Base-by-base conservation (phyloP, 2,797 vertebrate species). In the Hydrophis major region DNA sequence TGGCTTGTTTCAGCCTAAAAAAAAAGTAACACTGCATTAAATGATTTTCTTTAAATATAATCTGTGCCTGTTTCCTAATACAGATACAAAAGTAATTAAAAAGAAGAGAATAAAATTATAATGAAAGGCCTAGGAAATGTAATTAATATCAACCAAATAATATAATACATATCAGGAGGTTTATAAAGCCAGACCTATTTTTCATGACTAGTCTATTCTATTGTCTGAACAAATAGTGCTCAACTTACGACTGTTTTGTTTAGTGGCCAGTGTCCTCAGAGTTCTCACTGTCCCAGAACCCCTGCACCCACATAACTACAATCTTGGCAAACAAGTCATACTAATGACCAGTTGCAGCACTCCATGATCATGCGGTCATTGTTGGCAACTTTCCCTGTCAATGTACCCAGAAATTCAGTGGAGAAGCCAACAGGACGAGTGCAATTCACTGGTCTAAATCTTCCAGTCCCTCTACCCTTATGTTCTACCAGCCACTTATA, bases 1-100 rank as follows among this genome's bases (percentile, higher is more conserved):
- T 99, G 99, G 93, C 98, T 98, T 63, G 98, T 98, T 95, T 99
- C 99, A 94, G 98, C 98, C 99, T 99, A 94, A 83, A 69, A 97
- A 91, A 37, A 20, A 57, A 6, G 11, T 32, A 28, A 92, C 42
- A n/a, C 6, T 25, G 25, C 7, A 59, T 92, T 50, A 89, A 83
- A 16, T 28, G 25, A 53, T 27, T 27, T 66, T 28, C 25, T 92
- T 86, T 69, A 69, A 92, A 53, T 66, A 66, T 22, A 13, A 91
- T 42, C 37, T 69, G 11, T 87, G 60, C n/a, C n/a, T 87, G 1
- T 88, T 88, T 69, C 50, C 47, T 13, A 87, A 55, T 28, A 92
- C 25, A 16, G 8, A 10, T 89, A 25, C 37, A 55, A 50, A 91
- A 28, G 25, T n/a, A 22, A 47, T 53, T 91, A 63, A 63, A 91